These are phyloP conservation scores for Prionace glauca DNA, from an alignment of 2,797 vertebrate species.

Conservation along the genomic window DNA sequence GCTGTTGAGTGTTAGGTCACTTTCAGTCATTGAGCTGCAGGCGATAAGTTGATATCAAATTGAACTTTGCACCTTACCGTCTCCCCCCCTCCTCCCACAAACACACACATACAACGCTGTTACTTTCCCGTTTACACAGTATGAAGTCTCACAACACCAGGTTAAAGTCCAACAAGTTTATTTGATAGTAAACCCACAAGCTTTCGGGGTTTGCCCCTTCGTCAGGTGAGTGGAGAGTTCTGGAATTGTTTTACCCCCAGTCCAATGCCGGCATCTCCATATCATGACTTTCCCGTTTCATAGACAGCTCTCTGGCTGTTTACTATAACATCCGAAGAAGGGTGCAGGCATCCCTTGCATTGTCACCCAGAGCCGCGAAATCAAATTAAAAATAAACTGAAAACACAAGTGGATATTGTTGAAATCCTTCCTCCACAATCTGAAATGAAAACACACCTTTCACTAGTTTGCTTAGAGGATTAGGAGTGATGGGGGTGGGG, in stretches of 20 bases:
- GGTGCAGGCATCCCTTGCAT: too few relatives aligned
- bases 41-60: slow-evolving; percentile 11
- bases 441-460: background rate
- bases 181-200: too few relatives aligned
- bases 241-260: too few relatives aligned
- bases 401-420: background rate
- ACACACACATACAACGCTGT: background rate
- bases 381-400: background rate
- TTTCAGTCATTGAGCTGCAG: background rate
- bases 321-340: background rate
- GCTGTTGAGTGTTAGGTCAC: background rate
- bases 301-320: background rate
- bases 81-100: too few relatives aligned
- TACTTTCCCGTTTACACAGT: background rate
- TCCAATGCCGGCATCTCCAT: too few relatives aligned
- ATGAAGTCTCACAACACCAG: too few relatives aligned
- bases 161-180: too few relatives aligned
- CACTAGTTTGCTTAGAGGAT: background rate
- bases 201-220: too few relatives aligned
- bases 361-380: background rate
- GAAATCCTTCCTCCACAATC: background rate
- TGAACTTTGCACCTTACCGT: background rate
- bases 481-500: background rate
- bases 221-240: too few relatives aligned
- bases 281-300: background rate